These are phyloP conservation scores for Maccullochella peelii DNA, from an alignment of 2,113 vertebrate species.

Conservation along the genomic window DNA sequence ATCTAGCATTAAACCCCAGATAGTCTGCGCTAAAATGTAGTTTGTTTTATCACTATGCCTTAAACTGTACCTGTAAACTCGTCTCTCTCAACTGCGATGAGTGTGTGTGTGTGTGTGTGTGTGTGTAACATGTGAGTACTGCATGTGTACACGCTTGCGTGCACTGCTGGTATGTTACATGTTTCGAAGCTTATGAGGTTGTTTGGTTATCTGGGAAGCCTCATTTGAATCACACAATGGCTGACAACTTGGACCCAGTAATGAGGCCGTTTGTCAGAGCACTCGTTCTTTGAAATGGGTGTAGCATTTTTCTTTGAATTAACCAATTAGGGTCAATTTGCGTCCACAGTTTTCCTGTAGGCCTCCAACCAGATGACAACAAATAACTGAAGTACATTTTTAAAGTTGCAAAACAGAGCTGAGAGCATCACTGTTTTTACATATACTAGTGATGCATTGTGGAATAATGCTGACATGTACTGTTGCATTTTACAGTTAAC, in stretches of 20 bases:
- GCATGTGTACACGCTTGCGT: constrained; percentile 22
- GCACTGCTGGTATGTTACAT: constrained; percentile 59
- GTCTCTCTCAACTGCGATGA: background rate
- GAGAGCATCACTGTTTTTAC: background rate
- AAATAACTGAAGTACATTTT: background rate
- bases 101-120: constrained; percentile 1
- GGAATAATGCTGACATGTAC: background rate
- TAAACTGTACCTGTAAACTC: background rate
- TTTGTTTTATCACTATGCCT: background rate
- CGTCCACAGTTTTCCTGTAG: background rate
- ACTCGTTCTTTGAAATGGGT: constrained; percentile 44
- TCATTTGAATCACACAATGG: constrained; percentile 65
- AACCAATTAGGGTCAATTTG: constrained; percentile 69
- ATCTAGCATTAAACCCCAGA: background rate
- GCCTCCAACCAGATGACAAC: background rate
- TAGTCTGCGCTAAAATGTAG: background rate
- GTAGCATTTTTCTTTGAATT: constrained; percentile 40
- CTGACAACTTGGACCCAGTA: constrained; percentile 48
- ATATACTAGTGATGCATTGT: background rate
- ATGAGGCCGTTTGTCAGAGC: constrained; percentile 57
- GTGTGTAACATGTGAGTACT: constrained; percentile 11
- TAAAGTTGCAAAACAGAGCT: background rate
- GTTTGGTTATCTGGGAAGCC: constrained; percentile 50
- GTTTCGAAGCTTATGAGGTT: constrained; percentile 12
- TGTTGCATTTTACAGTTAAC: background rate